phyloP scores from a whole-genome alignment of 2,113 vertebrate genomes.

The Xiphorhynchus elegans region DNA sequence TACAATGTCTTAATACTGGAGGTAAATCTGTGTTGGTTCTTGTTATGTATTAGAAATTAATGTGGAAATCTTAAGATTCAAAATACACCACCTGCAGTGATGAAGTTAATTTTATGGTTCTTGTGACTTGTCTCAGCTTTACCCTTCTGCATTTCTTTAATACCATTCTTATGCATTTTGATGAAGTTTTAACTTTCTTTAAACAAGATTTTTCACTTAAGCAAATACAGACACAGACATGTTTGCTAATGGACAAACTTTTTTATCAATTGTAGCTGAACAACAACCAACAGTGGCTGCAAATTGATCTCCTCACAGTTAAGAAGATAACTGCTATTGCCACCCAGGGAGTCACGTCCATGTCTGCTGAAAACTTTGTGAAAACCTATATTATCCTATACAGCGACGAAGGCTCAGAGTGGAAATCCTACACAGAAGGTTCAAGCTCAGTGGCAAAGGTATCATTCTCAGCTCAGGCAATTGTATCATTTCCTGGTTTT shows the following conservation, averaged over 20 bases:
- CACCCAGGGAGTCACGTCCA: constrained; percentile 86
- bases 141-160: not conserved
- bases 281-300: constrained; percentile 89
- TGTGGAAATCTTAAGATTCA: not conserved
- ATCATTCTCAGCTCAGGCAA: not conserved
- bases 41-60: not conserved
- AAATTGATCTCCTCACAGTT: constrained; percentile 84
- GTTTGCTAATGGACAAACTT: not conserved
- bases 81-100: not conserved
- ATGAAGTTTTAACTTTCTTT: not conserved
- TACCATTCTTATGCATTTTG: not conserved
- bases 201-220: not conserved
- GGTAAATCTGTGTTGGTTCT: not conserved
- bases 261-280: constrained; percentile 71
- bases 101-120: not conserved
- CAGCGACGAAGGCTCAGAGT: constrained; percentile 81
- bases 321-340: constrained; percentile 92
- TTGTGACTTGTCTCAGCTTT: not conserved
- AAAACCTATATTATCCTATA: constrained; percentile 81
- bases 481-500: not conserved
- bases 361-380: constrained; percentile 84
- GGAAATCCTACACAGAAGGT: constrained; percentile 82
- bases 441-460: constrained; percentile 79
- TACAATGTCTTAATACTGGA: not conserved
- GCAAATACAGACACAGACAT: not conserved